Evolutionary conservation across 1,140 invertebrate species (phyloP).

Genomic region (Neotoxoptera formosana): DNA sequence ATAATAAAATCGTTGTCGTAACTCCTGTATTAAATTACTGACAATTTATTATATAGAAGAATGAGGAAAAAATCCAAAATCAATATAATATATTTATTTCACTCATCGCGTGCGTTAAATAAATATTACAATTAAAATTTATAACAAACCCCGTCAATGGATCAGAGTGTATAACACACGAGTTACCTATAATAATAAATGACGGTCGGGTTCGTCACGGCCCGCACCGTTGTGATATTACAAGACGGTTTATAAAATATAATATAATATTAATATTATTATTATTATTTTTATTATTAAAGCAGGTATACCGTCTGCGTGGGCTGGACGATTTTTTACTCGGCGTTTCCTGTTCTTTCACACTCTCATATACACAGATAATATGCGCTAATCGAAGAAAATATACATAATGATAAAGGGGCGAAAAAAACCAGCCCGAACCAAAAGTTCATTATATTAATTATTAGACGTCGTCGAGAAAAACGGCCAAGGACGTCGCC

Average conservation of each 20-base stretch:
- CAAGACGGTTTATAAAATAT: background rate
- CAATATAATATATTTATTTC: background rate
- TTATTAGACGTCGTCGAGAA: background rate
- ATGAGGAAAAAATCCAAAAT: background rate
- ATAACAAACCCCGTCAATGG: background rate
- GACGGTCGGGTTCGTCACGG: background rate
- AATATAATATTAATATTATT: background rate
- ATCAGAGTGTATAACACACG: background rate
- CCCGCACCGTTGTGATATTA: background rate
- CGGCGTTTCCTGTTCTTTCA: constrained; percentile 13
- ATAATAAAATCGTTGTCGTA: background rate
- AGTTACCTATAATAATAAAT: background rate
- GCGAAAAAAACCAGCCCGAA: background rate
- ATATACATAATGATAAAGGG: background rate
- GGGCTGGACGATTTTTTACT: background rate
- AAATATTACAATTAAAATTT: background rate
- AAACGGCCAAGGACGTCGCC: constrained; percentile 33
- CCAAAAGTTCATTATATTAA: constrained; percentile 6
- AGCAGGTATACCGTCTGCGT: background rate
- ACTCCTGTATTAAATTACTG: background rate
- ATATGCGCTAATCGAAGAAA: background rate
- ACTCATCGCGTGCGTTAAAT: background rate
- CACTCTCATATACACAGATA: background rate
- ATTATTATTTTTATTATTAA: background rate
- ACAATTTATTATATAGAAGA: background rate